Evolutionary conservation across 2,797 vertebrate species (phyloP), one percentile per base, ranked within the genome.

Genomic region (Peromyscus attwateri): DNA sequence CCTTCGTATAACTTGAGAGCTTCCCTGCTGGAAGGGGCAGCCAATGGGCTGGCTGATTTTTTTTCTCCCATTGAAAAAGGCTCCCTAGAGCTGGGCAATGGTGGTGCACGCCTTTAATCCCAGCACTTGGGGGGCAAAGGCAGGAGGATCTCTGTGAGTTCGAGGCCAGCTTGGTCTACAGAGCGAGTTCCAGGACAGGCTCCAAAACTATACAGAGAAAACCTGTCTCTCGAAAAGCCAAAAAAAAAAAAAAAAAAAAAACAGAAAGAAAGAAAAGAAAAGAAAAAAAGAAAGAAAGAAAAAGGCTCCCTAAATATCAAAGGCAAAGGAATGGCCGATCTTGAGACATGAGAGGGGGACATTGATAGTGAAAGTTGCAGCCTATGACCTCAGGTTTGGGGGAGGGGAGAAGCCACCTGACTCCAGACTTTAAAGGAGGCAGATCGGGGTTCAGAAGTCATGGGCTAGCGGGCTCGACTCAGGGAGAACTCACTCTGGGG

Each of bases 401-500:
- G 34, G 77, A 82, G 60, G 40, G 68, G 62, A 37, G 68, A 92
- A 62, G 64, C 80, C 52, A 66, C 17, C 43, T 14, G 83, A 92
- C 12, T 95, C 25, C 62, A 68, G 76, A 87, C 80, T 92, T 96
- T 92, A 89, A 89, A 85, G n/a, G 13, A 34, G n/a, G 68, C 34
- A 62, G 60, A 12, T 82, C 68, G 71, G 34, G n/a, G 31, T 87
- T 73, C 80, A 76, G 70, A 97, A 95, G 49, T 73, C 68, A 10
- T 3, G n/a, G 52, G 79, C 85, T 6, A 81, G 70, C 46, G 55
- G 77, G 29, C 75, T 52, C 3, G 4, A 87, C 75, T 73, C 64
- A 4, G 79, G 91, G 85, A 81, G 60, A 89, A 95, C 93, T 97
- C 94, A 95, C 91, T 96, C 66, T 80, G 83, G 75, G 92, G 81